Base-by-base conservation (phyloP, 1,140 invertebrate genomes). In the Octopus sinensis region DNA sequence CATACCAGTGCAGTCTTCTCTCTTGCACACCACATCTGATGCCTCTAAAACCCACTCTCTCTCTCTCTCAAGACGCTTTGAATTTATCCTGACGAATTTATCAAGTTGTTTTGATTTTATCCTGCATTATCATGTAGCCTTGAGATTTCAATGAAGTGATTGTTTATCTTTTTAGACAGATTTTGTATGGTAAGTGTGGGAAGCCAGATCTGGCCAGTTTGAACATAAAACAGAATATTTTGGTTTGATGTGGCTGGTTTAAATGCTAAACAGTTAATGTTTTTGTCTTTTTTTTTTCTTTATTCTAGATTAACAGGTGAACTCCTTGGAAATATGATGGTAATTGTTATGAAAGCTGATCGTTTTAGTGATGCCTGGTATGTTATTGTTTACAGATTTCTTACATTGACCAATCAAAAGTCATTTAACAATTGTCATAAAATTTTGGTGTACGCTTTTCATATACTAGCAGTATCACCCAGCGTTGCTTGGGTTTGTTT, bases 361-460 rank as follows among this genome's bases (percentile, higher is more conserved):
- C 30, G 76, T 52, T 77, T 77, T 53, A 43, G 43, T 53, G 23
- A 77, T 5, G 76, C 76, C 7, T 43, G 76, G 76, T 77, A 77
- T 13, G 75, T 43, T 43, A 43, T 43, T 43, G 30, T 43, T 43
- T 43, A 3, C 30, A 43, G 30, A 43, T 43, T 43, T 43, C 1
- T 43, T 43, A 43, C 30, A 43, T 43, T 43, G 30, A 43, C 30
- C 30, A 43, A 43, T 43, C 30, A 43, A 43, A 43, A 43, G 3
- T 43, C 30, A 3, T 43, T 43, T 43, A 2, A 43, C 30, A 43
- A 43, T 43, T 43, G 30, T 43, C 3, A 43, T 43, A 43, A 43
- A 43, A 43, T 43, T 43, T 43, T 43, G 30, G 30, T 43, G 30
- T 43, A 43, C 30, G 23, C 23, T 23, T 23, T 23, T 23, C 23